These are phyloP conservation scores for Torymus tubicola DNA, from an alignment of 2,888 invertebrate genomes.

Conservation along the genomic window DNA sequence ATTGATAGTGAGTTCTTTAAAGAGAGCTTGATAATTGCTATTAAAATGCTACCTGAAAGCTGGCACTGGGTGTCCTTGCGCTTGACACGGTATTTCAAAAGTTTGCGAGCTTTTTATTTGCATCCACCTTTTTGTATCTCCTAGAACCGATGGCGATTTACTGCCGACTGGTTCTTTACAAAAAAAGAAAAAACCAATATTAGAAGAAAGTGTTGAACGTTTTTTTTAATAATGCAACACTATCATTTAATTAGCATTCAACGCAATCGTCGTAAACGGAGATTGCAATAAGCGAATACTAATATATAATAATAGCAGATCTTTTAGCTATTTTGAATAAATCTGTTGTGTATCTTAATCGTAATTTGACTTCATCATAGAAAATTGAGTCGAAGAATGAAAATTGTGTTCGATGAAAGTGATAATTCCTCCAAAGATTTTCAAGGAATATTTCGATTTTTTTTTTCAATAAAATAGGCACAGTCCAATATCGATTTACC, in stretches of 20 bases:
- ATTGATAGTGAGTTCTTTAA: no score
- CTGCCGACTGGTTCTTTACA: conserved; percentile 73
- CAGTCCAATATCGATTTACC: conserved; percentile 77
- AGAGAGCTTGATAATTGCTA: no score
- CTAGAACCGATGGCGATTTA: conserved; percentile 72
- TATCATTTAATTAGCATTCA: no score
- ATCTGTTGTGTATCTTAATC: no score
- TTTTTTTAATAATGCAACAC: background rate
- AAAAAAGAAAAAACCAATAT: conserved; percentile 25
- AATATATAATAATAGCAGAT: no score
- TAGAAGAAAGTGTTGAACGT: conserved; percentile 30
- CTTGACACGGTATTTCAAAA: conserved; percentile 83
- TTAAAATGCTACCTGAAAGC: conserved; percentile 84
- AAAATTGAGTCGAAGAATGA: no score
- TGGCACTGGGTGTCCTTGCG: conserved; percentile 84
- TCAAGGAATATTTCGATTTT: background rate
- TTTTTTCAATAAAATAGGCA: background rate
- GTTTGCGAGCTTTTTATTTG: conserved; percentile 67
- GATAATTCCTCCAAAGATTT: background rate
- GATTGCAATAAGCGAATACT: no score
- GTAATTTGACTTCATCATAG: no score
- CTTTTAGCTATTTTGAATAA: no score
- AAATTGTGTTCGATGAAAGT: no score
- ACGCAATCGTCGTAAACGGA: no score
- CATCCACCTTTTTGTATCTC: conserved; percentile 73